These are phyloP conservation scores for Taeniopygia guttata DNA, from an alignment of 2,797 vertebrate species.

Conservation along the genomic window DNA sequence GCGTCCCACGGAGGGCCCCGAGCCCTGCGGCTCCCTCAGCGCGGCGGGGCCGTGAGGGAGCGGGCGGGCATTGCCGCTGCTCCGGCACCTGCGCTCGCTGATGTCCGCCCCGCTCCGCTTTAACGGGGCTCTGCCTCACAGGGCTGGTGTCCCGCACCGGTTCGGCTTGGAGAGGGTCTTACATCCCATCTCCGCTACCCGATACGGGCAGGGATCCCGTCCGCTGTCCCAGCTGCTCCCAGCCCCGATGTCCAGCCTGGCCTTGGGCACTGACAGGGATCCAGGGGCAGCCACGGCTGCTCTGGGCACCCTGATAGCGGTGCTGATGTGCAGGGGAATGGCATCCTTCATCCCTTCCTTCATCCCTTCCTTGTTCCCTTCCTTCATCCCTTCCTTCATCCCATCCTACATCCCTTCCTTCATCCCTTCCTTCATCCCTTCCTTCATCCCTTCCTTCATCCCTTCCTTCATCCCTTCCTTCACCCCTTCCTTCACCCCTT, in stretches of 20 bases:
- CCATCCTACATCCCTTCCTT: too few relatives aligned
- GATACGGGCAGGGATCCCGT: background rate
- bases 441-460: too few relatives aligned
- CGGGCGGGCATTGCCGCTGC: background rate
- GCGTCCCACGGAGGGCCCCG: background rate
- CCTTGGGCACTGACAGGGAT: background rate
- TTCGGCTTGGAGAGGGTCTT: background rate
- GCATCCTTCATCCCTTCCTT: background rate
- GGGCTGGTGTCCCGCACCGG: accelerated
- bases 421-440: too few relatives aligned
- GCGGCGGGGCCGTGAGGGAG: background rate
- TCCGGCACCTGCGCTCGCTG: background rate
- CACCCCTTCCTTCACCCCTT: too few relatives aligned
- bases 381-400: too few relatives aligned
- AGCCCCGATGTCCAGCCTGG: background rate
- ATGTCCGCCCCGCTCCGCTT: background rate
- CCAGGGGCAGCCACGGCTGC: background rate
- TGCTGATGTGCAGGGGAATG: background rate
- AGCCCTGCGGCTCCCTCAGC: background rate
- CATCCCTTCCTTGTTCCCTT: too few relatives aligned
- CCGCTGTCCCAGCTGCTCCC: accelerated
- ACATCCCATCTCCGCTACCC: background rate
- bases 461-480: background rate
- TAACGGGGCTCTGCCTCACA: accelerated
- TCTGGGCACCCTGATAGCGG: background rate